A percentile compares a stretch with the other conserved stretches of the same genome.
Evolutionary conservation across 2,888 invertebrate genomes (phyloP).

Genomic region (Lycophotia porphyrea): DNA sequence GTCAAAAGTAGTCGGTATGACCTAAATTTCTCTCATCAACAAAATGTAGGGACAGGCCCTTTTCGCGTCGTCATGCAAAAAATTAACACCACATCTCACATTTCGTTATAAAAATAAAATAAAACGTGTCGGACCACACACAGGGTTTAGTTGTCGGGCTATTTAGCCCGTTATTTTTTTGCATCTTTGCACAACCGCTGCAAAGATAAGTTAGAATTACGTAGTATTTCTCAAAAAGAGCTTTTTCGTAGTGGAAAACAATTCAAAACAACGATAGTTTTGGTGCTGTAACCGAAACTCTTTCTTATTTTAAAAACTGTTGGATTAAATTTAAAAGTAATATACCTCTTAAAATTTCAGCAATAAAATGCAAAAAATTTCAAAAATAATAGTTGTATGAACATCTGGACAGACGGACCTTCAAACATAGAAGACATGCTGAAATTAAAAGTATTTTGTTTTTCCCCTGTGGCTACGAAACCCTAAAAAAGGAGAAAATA

Average conservation of each 20-base stretch:
- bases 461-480: neutral
- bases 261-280: neutral
- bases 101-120: constrained; percentile 48
- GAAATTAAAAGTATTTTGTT: neutral
- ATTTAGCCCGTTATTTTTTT: too few relatives aligned
- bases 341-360: neutral
- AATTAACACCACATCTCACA: constrained; percentile 49
- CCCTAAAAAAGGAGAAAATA: constrained; percentile 53
- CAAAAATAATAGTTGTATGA: neutral
- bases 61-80: constrained; percentile 49
- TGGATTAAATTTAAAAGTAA: neutral
- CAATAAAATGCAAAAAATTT: neutral
- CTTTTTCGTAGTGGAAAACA: neutral
- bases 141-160: neutral
- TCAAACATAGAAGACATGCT: neutral
- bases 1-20: constrained; percentile 23
- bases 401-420: neutral
- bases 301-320: neutral
- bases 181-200: neutral
- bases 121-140: neutral
- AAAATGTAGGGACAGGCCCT: constrained; percentile 30
- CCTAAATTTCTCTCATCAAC: constrained; percentile 49
- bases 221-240: neutral
- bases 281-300: neutral
- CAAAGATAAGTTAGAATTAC: neutral